These are phyloP conservation scores for Noctua janthina DNA, from an alignment of 2,888 invertebrate species.

Conservation along the genomic window DNA sequence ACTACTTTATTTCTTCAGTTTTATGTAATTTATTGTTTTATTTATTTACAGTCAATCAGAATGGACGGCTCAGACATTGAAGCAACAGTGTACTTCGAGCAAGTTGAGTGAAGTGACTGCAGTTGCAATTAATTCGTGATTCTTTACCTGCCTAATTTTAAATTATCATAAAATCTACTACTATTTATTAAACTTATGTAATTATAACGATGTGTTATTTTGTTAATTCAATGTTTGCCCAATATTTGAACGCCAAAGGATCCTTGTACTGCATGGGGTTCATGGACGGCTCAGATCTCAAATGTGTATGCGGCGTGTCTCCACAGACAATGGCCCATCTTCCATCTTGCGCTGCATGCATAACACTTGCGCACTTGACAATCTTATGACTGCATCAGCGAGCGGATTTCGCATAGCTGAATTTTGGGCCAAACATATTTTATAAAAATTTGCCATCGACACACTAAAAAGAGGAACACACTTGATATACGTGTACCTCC, in stretches of 20 bases:
- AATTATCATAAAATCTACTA: neutral
- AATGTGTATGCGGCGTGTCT: too few species aligned
- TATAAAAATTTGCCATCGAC: too few species aligned
- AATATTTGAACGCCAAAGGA: neutral
- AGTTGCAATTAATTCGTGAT: neutral
- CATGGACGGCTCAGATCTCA: too few species aligned
- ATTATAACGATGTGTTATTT: neutral
- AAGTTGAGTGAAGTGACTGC: conserved; percentile 66
- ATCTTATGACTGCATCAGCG: too few species aligned
- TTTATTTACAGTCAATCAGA: conserved; percentile 74
- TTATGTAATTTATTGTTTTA: neutral
- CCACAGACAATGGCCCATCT: too few species aligned
- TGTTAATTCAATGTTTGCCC: neutral
- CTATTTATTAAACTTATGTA: conserved; percentile 45
- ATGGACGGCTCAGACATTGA: conserved; percentile 72
- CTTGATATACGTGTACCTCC: neutral
- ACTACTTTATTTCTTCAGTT: neutral
- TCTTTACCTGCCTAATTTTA: conserved; percentile 5
- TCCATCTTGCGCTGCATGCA: too few species aligned
- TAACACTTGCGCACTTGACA: too few species aligned
- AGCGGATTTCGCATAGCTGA: too few species aligned
- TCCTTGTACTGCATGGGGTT: neutral
- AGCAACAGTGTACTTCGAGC: conserved; percentile 79
- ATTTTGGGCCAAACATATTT: too few species aligned
- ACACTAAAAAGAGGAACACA: too few species aligned